A percentile compares a stretch with the other conserved stretches of the same genome.
Conservation (phyloP, 2,113 vertebrate genomes). For the Tychaedon coryphoeus region DNA sequence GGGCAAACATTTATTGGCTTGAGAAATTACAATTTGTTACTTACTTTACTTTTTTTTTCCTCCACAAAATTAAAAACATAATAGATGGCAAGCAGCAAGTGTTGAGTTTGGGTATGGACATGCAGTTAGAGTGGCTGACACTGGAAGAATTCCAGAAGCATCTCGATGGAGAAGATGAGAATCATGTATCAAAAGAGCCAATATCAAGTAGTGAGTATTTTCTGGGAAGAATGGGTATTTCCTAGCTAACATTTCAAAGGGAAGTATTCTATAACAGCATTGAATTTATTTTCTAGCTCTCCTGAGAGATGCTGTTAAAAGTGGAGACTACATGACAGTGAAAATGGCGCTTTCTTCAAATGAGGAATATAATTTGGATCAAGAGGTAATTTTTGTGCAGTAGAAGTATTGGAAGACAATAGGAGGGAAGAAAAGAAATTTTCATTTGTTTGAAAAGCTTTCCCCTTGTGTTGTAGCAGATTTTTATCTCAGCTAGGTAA, state of each 20-base stretch:
- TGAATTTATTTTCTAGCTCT: slow-evolving; percentile 75
- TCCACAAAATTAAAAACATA: not conserved
- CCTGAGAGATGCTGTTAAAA: slow-evolving; percentile 93
- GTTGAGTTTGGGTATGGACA: slow-evolving; percentile 90
- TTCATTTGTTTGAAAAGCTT: not conserved
- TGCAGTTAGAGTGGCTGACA: slow-evolving; percentile 95
- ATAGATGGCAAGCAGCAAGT: slow-evolving; percentile 74
- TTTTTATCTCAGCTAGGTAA: not conserved
- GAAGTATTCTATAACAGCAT: not conserved
- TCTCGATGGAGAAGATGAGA: slow-evolving; percentile 89
- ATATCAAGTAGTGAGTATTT: slow-evolving; percentile 85
- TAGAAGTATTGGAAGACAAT: not conserved
- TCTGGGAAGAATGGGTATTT: not conserved
- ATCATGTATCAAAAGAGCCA: slow-evolving; percentile 68
- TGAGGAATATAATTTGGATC: slow-evolving; percentile 92
- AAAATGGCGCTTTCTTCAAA: slow-evolving; percentile 93
- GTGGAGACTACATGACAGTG: slow-evolving; percentile 91
- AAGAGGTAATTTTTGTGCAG: slow-evolving; percentile 80
- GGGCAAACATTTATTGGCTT: not conserved
- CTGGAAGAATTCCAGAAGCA: slow-evolving; percentile 97
- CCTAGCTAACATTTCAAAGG: not conserved
- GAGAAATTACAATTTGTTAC: not conserved
- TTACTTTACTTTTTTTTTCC: not conserved
- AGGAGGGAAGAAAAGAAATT: not conserved
- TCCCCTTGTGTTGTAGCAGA: not conserved